These are phyloP conservation scores for Oedothorax gibbosus DNA, from an alignment of 1,140 invertebrate species.

Conservation along the genomic window DNA sequence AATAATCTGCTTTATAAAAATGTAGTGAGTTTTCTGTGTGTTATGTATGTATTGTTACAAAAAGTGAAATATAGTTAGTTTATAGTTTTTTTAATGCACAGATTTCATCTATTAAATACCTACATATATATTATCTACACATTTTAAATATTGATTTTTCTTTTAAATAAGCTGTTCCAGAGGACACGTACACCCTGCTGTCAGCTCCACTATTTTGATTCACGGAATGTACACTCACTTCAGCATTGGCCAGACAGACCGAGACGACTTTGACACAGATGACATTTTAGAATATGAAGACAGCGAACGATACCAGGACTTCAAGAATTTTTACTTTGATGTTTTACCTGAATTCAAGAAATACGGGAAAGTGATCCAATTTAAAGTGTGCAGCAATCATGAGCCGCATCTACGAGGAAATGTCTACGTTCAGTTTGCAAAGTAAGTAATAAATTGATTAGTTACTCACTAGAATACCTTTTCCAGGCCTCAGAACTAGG, in stretches of 20 bases:
- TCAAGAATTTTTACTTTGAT: slow-evolving; percentile 89
- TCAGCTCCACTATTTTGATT: slow-evolving; percentile 80
- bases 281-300: slow-evolving; percentile 85
- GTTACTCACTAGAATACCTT: not conserved
- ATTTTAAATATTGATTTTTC: not conserved
- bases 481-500: no score
- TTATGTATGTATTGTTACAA: no score
- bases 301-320: slow-evolving; percentile 82
- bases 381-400: slow-evolving; percentile 88
- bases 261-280: slow-evolving; percentile 86
- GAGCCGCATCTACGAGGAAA: slow-evolving; percentile 90
- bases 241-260: slow-evolving; percentile 77
- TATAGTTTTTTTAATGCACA: not conserved
- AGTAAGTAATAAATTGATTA: slow-evolving; percentile 64
- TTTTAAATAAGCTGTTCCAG: slow-evolving; percentile 71
- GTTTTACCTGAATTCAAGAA: slow-evolving; percentile 84
- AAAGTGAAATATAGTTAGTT: no score
- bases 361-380: slow-evolving; percentile 82
- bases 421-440: slow-evolving; percentile 86
- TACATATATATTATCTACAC: slow-evolving; percentile 36
- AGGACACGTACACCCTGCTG: slow-evolving; percentile 80
- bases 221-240: slow-evolving; percentile 88
- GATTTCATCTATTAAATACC: not conserved
- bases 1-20: no score
- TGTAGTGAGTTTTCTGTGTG: no score